Base-by-base conservation (phyloP, 2,113 vertebrate species). In the Gasterosteus aculeatus region DNA sequence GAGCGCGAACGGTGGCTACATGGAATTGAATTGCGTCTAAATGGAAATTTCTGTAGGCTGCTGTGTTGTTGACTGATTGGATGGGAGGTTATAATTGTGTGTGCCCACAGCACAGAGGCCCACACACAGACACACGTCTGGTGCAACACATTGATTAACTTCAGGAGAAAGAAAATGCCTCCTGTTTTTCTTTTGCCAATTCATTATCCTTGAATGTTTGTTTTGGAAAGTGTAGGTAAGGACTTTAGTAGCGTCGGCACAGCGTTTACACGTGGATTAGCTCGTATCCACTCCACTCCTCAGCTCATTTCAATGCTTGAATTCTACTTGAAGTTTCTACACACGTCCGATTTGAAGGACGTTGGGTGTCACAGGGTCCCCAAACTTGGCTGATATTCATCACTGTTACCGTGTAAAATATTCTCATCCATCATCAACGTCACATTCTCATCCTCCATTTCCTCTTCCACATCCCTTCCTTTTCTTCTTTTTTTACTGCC, bases 1-100 rank as follows among this genome's bases (percentile, higher is more conserved):
- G 35, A 53, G 33, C 22, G 22, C 22, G 51, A 77, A 51, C 14
- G 38, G n/a, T 70, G 53, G 38, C 62, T 41, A 61, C n/a, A 71
- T 69, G 29, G 42, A 66, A 57, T 57, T 70, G 35, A 54, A 73
- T 68, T 81, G 39, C 41, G 38, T 75, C 56, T 64, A 77, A 78
- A 86, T 80, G 73, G 54, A 68, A 68, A 78, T 78, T 77, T 72
- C 56, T 53, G 33, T 57, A 38, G 22, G 41, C 11, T 49, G 53
- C 60, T 47, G 42, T 63, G 61, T 51, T 78, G 59, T 47, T 69
- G 72, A 63, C 71, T 46, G 68, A 83, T 86, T 83, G 67, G 69
- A 82, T 74, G 53, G 74, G 63, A 81, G 10, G 19, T 78, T 75
- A 83, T 81, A 47, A 74, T 42, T 61, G 53, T 61, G 59, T 65